Conservation (phyloP, 2,797 vertebrate genomes). For the Sebastolobus alascanus region DNA sequence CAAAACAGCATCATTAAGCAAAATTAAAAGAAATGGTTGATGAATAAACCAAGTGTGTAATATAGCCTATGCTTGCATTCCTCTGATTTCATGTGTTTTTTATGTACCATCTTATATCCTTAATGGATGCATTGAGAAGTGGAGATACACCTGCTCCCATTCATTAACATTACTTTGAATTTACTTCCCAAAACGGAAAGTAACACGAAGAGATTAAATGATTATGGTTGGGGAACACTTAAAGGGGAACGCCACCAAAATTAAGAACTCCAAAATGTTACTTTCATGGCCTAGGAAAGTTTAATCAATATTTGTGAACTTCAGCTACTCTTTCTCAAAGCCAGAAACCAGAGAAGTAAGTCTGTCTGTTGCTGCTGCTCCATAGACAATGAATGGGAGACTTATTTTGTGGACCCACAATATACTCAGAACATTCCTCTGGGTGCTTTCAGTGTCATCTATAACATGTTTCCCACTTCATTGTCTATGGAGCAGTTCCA, state of each 20-base stretch:
- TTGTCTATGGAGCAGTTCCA: not conserved
- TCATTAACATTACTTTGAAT: not conserved
- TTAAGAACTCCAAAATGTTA: not conserved
- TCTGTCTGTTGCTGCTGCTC: not conserved
- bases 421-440: not conserved
- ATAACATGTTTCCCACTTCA: not conserved
- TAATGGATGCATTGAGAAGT: not conserved
- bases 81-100: too few species aligned
- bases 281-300: not conserved
- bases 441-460: not conserved
- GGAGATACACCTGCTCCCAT: not conserved
- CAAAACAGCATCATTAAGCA: too few species aligned
- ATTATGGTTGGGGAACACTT: rapidly evolving
- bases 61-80: too few species aligned
- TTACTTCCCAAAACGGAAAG: rapidly evolving
- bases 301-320: not conserved
- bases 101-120: not conserved
- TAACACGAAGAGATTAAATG: too few species aligned
- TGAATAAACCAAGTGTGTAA: too few species aligned
- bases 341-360: not conserved
- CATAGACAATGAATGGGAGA: not conserved
- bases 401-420: too few species aligned
- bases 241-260: not conserved
- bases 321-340: not conserved
- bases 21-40: too few species aligned